phyloP scores from a whole-genome alignment of 2,888 invertebrate species.

The Netelia virgata region DNA sequence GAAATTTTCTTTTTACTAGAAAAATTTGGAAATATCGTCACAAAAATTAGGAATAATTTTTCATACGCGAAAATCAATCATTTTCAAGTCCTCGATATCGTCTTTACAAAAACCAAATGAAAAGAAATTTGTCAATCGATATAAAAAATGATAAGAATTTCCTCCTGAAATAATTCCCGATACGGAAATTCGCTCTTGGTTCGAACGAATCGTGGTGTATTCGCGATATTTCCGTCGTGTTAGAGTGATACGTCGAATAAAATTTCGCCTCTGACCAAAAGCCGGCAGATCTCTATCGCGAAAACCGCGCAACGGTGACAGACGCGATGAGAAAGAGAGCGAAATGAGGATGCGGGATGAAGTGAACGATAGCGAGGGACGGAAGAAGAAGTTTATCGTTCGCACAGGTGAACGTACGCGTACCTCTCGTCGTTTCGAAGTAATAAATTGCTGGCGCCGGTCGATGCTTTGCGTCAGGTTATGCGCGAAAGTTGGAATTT shows the following conservation, averaged over 20 bases:
- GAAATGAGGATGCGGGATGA: neutral
- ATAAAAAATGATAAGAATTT: too few relatives aligned
- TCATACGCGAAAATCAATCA: too few relatives aligned
- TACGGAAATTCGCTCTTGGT: neutral
- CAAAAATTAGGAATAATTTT: too few relatives aligned
- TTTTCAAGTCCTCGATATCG: too few relatives aligned
- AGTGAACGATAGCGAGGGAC: constrained; percentile 37
- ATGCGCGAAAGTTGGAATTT: constrained; percentile 85
- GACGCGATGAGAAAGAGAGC: neutral
- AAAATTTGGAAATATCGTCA: too few relatives aligned
- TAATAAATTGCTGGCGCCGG: constrained; percentile 82
- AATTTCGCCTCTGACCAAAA: constrained; percentile 57
- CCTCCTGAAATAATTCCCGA: neutral
- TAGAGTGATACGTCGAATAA: constrained; percentile 24
- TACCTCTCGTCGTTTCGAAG: constrained; percentile 77
- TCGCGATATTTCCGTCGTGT: neutral
- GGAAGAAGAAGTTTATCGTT: constrained; percentile 76
- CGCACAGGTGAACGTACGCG: constrained; percentile 76
- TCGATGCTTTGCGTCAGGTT: constrained; percentile 83
- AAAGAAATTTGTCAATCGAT: neutral
- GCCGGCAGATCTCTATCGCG: constrained; percentile 32
- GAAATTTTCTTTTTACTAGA: too few relatives aligned
- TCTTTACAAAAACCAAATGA: neutral
- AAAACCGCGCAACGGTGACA: constrained; percentile 18
- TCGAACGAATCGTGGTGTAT: neutral